Percentiles rank a stretch among this genome's conserved stretches.
Conservation (phyloP, 2,888 invertebrate genomes). For the Peribatodes rhomboidaria region DNA sequence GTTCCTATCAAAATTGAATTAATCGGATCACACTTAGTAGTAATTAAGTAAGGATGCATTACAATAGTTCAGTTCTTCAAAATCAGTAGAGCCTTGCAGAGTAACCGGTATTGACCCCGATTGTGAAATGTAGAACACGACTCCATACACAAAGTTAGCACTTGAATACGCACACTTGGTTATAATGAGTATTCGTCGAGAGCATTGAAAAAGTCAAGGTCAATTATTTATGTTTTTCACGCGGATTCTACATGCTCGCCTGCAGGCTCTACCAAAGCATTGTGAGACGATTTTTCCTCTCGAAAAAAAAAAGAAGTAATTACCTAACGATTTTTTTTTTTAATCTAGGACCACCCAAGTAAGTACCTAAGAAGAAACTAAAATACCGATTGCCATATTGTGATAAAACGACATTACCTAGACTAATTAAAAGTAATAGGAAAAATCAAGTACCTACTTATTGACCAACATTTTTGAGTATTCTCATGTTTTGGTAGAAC, state of each 20-base stretch:
- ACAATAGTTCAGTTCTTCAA: conserved; percentile 5
- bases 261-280: background rate
- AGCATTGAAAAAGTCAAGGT: conserved; percentile 19
- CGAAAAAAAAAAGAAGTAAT: too few relatives aligned
- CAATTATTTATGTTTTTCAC: conserved; percentile 1
- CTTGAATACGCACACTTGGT: conserved; percentile 8
- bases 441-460: too few relatives aligned
- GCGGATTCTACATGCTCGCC: conserved; percentile 1
- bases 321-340: too few relatives aligned
- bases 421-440: too few relatives aligned
- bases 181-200: conserved; percentile 8
- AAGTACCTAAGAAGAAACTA: background rate
- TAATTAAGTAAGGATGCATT: conserved; percentile 2
- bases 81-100: conserved; percentile 23
- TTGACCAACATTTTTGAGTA: too few relatives aligned
- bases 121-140: conserved; percentile 76
- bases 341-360: too few relatives aligned
- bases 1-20: too few relatives aligned
- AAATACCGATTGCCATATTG: too few relatives aligned
- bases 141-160: conserved; percentile 41
- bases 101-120: conserved; percentile 76
- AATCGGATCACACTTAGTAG: too few relatives aligned
- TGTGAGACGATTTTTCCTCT: background rate
- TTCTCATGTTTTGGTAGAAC: too few relatives aligned
- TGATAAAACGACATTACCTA: too few relatives aligned